phyloP scores from a whole-genome alignment of 1,140 invertebrate species.

The Drosophila quadrilineata region DNA sequence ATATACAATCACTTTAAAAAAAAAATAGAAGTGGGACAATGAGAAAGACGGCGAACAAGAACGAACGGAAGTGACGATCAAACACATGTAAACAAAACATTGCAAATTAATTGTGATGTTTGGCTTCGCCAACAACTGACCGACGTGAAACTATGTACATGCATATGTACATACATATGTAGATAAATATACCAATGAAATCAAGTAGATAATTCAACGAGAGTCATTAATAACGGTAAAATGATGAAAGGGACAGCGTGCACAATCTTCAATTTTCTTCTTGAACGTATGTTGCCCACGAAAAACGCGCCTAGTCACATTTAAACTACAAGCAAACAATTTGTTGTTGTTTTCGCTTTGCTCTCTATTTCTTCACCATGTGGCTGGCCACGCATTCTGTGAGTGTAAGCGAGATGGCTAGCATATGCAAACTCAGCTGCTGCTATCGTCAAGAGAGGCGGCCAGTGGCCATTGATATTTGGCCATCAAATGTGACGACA shows the following conservation, averaged over 20 bases:
- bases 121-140: constrained; percentile 4
- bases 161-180: no score
- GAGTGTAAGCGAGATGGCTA: constrained; percentile 35
- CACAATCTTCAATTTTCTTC: no score
- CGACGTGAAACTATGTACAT: no score
- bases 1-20: not conserved
- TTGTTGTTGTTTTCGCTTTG: constrained; percentile 44
- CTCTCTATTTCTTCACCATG: constrained; percentile 31
- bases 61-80: not conserved
- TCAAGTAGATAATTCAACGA: no score
- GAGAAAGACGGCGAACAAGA: not conserved
- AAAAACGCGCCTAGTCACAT: constrained; percentile 13
- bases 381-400: constrained; percentile 23
- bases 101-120: constrained; percentile 33
- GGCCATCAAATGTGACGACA: constrained; percentile 28
- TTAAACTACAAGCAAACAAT: no score
- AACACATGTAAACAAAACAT: constrained; percentile 32
- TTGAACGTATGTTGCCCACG: no score
- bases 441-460: not conserved
- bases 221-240: no score
- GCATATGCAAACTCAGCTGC: constrained; percentile 42
- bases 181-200: no score
- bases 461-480: constrained; percentile 36
- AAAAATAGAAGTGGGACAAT: not conserved
- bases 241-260: no score